phyloP scores from a whole-genome alignment of 1,140 invertebrate species.

The Tenebrio molitor region DNA sequence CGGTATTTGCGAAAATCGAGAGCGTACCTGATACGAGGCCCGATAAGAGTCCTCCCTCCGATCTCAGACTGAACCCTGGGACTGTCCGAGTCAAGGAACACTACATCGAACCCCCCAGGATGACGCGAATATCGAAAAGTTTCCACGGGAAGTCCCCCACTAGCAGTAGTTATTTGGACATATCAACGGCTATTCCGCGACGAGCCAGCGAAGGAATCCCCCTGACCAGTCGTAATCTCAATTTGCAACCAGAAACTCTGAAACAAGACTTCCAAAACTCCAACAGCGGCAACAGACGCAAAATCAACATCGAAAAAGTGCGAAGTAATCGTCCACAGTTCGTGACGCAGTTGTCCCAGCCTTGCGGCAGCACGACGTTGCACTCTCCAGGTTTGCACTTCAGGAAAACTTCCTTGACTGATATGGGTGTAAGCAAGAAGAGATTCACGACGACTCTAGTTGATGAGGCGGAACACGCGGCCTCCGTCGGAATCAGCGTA shows the following conservation, averaged over 20 bases:
- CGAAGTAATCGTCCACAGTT: constrained; percentile 41
- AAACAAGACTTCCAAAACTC: constrained; percentile 37
- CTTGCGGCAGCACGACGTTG: constrained; percentile 37
- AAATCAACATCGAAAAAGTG: constrained; percentile 20
- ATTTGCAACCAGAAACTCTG: constrained; percentile 30
- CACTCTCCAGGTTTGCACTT: constrained; percentile 15
- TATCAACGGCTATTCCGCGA: constrained; percentile 50
- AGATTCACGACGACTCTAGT: constrained; percentile 54
- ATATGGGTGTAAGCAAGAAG: constrained; percentile 28
- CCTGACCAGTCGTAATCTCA: constrained; percentile 34
- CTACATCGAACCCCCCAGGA: constrained; percentile 68
- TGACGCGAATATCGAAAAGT: constrained; percentile 66
- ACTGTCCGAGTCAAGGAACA: constrained; percentile 67
- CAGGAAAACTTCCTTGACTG: constrained; percentile 47
- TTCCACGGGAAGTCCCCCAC: constrained; percentile 66
- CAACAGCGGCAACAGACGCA: neutral
- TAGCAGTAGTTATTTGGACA: constrained; percentile 53
- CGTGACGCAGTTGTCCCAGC: constrained; percentile 53
- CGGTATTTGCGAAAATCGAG: constrained; percentile 44
- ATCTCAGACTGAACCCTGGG: constrained; percentile 59
- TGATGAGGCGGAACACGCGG: constrained; percentile 67
- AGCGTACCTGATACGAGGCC: neutral
- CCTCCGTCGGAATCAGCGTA: constrained; percentile 52
- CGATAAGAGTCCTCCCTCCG: constrained; percentile 42
- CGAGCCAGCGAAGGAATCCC: constrained; percentile 62